A percentile compares a stretch with the other conserved stretches of the same genome.
These are phyloP conservation scores for Geococcyx californianus DNA, from an alignment of 2,113 vertebrate species.

Conservation along the genomic window DNA sequence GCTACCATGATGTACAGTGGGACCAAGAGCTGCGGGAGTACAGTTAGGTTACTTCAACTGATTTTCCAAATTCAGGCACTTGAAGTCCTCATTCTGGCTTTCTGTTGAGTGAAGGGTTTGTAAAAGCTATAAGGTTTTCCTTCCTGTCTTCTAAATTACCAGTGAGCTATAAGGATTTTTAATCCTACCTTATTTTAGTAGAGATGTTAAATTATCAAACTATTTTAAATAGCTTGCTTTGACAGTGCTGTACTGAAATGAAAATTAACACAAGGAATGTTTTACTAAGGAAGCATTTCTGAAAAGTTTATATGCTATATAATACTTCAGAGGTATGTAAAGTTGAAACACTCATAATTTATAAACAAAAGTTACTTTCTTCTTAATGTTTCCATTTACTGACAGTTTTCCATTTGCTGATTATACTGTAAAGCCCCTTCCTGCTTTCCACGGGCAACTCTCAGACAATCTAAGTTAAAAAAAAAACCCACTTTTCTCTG, in stretches of 20 bases:
- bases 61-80: background rate
- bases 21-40: background rate
- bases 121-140: background rate
- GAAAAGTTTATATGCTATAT: background rate
- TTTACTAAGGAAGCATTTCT: background rate
- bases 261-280: too few species aligned
- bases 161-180: background rate
- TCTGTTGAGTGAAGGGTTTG: background rate
- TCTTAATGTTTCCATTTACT: background rate
- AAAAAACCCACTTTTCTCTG: too few species aligned
- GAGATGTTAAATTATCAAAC: background rate
- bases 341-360: background rate
- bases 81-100: background rate
- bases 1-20: background rate
- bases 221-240: background rate
- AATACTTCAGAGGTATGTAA: background rate
- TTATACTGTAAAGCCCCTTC: background rate
- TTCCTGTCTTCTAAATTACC: background rate
- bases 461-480: background rate
- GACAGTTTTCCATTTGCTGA: background rate
- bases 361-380: background rate
- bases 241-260: background rate
- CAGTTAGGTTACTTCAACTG: background rate
- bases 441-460: background rate
- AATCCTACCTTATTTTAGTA: background rate